Percentiles rank a stretch among this genome's conserved stretches.
Conservation (phyloP, 2,888 invertebrate genomes). For the Drosophila fungiperda region DNA sequence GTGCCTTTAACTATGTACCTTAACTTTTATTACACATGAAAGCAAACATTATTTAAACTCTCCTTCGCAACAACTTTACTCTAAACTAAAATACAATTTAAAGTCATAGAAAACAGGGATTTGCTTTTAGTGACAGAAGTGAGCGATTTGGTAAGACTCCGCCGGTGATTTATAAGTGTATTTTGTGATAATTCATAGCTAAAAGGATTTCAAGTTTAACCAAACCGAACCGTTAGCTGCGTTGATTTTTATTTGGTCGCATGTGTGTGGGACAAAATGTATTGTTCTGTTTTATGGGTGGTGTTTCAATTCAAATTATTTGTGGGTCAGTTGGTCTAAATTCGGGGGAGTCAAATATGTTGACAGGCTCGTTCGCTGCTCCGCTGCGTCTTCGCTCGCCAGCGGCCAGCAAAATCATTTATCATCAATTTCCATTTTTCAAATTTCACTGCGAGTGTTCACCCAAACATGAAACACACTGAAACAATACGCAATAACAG, state of each 20-base stretch:
- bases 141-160: background rate
- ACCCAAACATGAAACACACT: constrained; percentile 17
- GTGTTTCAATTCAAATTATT: constrained; percentile 43
- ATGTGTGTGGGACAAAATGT: constrained; percentile 31
- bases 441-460: constrained; percentile 70
- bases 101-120: background rate
- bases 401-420: constrained; percentile 78
- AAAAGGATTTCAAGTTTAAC: constrained; percentile 30
- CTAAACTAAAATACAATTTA: background rate
- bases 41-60: background rate
- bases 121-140: background rate
- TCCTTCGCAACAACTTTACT: background rate
- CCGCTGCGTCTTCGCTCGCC: constrained; percentile 45
- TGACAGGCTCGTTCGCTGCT: constrained; percentile 68
- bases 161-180: background rate
- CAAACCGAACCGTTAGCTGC: constrained; percentile 30
- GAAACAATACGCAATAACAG: constrained; percentile 13
- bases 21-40: background rate
- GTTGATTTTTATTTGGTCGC: constrained; percentile 21
- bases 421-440: constrained; percentile 83
- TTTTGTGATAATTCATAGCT: background rate
- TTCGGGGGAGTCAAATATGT: constrained; percentile 71
- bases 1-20: background rate
- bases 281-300: constrained; percentile 19
- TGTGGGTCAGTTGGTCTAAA: constrained; percentile 54